phyloP scores from a whole-genome alignment of 2,113 vertebrate species.

The Dicrurus megarhynchus region DNA sequence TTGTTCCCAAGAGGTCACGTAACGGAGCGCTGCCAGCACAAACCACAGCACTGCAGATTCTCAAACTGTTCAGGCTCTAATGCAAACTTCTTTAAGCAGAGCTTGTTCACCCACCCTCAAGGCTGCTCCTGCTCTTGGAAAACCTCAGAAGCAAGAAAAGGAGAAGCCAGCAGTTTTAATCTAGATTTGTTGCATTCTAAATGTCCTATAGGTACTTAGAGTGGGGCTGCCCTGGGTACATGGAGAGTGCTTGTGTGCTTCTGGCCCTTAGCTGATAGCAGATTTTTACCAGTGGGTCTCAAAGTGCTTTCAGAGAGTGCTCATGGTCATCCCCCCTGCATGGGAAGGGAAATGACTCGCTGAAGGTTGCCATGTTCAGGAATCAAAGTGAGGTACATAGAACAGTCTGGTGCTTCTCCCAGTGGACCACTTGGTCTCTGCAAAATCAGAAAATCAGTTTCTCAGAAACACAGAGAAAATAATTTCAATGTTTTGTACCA shows the following conservation, averaged over 20 bases:
- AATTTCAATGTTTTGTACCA: neutral
- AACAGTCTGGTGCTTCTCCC: neutral
- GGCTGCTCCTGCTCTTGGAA: neutral
- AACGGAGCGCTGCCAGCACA: neutral
- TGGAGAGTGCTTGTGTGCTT: neutral
- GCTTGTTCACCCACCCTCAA: neutral
- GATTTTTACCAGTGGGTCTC: neutral
- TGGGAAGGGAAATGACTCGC: neutral
- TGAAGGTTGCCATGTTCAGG: neutral
- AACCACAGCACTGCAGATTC: neutral
- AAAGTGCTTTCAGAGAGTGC: neutral
- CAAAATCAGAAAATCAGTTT: neutral
- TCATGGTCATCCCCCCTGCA: neutral
- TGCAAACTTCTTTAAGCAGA: neutral
- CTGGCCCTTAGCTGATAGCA: neutral
- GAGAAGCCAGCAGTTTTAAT: neutral
- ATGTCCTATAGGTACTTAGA: neutral
- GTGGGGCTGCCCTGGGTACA: neutral
- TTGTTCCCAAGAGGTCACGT: conserved; percentile 11
- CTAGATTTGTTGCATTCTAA: neutral
- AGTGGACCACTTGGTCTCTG: neutral
- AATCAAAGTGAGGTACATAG: neutral
- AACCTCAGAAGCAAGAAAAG: neutral
- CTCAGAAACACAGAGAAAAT: neutral
- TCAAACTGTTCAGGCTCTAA: neutral